Percentiles rank a stretch among this genome's conserved stretches.
Evolutionary conservation across 2,888 invertebrate species (phyloP).

Genomic region (Caenorhabditis uteleia): DNA sequence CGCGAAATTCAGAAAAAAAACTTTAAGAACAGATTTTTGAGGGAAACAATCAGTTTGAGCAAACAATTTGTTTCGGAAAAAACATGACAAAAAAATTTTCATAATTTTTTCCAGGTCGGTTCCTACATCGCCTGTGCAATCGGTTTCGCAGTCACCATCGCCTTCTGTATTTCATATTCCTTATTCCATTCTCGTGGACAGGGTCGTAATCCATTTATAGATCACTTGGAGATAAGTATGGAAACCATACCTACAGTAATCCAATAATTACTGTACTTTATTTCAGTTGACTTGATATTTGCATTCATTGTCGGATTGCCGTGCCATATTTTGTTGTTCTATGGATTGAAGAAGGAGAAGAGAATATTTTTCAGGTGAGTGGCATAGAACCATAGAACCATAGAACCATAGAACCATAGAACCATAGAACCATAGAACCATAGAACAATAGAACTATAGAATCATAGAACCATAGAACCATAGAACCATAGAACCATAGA

Average conservation of each 20-base stretch:
- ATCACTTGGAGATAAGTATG: slow-evolving; percentile 34
- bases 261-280: background rate
- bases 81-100: background rate
- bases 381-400: no score
- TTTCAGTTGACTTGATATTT: slow-evolving; percentile 53
- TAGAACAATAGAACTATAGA: background rate
- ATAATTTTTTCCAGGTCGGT: slow-evolving; percentile 26
- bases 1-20: no score
- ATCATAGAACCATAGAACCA: background rate
- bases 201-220: slow-evolving; percentile 37
- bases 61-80: background rate
- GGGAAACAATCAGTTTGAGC: no score
- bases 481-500: background rate
- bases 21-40: no score
- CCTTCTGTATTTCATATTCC: slow-evolving; percentile 33
- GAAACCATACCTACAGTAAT: background rate
- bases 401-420: no score
- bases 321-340: slow-evolving; percentile 49
- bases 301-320: slow-evolving; percentile 54
- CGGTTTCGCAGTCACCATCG: slow-evolving; percentile 35
- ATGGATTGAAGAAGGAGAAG: slow-evolving; percentile 45
- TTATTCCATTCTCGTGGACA: slow-evolving; percentile 32
- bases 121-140: slow-evolving; percentile 37
- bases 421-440: background rate
- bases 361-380: slow-evolving; percentile 45